phyloP scores from a whole-genome alignment of 2,797 vertebrate species.

The Spinibarbus caldwelli region DNA sequence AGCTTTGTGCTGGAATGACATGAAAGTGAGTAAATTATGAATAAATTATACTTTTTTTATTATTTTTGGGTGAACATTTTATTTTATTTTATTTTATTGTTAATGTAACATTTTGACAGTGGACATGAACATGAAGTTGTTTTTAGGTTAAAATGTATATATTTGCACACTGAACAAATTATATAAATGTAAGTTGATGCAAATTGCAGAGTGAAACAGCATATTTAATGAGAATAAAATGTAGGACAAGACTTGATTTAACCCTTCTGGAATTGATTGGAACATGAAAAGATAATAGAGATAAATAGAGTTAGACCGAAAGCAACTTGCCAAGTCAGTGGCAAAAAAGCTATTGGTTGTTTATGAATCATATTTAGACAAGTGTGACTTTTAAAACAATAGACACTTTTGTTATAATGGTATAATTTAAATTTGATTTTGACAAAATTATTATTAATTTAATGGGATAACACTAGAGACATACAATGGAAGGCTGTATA shows the following conservation, averaged over 20 bases:
- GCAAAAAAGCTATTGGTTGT: background rate
- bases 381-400: background rate
- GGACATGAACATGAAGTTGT: background rate
- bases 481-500: background rate
- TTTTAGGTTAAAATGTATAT: background rate
- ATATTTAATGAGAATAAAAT: conserved; percentile 1
- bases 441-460: background rate
- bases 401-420: background rate
- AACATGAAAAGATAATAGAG: background rate
- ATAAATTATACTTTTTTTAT: background rate
- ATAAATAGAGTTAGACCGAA: background rate
- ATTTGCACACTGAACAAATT: background rate
- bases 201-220: background rate
- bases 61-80: background rate
- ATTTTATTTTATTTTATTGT: too few species aligned
- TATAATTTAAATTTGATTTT: background rate
- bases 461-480: background rate
- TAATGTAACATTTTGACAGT: background rate
- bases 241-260: background rate
- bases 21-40: too few species aligned
- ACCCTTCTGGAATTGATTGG: background rate
- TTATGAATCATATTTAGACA: conserved; percentile 1
- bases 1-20: background rate
- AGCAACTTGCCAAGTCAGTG: background rate
- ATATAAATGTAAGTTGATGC: background rate